Percentiles rank a stretch among this genome's conserved stretches.
phyloP scores from a whole-genome alignment of 2,797 vertebrate genomes.

The Neostethus bicornis region DNA sequence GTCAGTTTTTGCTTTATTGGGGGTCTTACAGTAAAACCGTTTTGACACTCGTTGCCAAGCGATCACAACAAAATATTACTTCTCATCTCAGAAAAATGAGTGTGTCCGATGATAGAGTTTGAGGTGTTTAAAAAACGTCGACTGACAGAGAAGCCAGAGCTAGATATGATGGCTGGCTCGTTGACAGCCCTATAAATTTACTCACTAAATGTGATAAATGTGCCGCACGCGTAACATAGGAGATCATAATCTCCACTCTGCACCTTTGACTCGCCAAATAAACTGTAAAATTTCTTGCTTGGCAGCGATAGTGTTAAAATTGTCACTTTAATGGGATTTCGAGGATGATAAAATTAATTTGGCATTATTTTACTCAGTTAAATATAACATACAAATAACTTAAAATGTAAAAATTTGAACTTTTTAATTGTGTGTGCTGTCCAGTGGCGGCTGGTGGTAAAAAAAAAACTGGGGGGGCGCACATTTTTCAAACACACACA shows the following conservation, averaged over 20 bases:
- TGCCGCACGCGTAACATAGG: slow-evolving; percentile 23
- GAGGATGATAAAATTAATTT: slow-evolving; percentile 13
- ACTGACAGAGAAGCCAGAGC: slow-evolving; percentile 16
- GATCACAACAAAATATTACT: slow-evolving; percentile 55
- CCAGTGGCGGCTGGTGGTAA: no score
- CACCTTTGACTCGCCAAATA: slow-evolving; percentile 31
- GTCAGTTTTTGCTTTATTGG: slow-evolving; percentile 37
- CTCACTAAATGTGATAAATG: slow-evolving; percentile 53
- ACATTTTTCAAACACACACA: no score
- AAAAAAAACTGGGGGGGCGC: no score
- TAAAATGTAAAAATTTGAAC: no score
- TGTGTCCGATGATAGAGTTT: slow-evolving; percentile 30
- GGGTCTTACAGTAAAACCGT: slow-evolving; percentile 49
- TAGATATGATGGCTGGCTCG: slow-evolving; percentile 39
- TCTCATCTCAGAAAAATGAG: slow-evolving; percentile 31
- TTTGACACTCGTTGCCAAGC: slow-evolving; percentile 48
- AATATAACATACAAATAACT: no score
- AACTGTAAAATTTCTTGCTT: slow-evolving; percentile 21
- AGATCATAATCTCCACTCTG: slow-evolving; percentile 29
- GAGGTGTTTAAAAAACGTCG: slow-evolving; percentile 38
- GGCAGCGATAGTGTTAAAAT: slow-evolving; percentile 6
- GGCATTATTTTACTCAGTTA: slow-evolving; percentile 2
- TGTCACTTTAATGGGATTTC: slow-evolving; percentile 13
- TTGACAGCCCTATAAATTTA: slow-evolving; percentile 55
- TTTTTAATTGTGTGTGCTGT: no score